Evolutionary conservation across 2,888 invertebrate species (phyloP).

Genomic region (Bedellia somnulentella): DNA sequence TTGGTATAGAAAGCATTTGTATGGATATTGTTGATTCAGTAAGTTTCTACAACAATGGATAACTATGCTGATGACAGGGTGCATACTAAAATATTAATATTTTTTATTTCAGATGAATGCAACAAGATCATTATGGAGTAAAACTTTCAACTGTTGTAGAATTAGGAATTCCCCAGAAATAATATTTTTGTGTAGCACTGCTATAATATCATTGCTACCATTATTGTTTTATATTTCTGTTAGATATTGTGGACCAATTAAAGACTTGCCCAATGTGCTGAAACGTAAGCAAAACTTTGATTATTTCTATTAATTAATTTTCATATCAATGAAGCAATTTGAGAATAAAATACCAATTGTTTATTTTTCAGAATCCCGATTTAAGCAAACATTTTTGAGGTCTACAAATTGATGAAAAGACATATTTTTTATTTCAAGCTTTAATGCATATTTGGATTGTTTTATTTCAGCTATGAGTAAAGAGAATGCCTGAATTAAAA

Average conservation of each 20-base stretch:
- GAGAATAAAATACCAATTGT: background rate
- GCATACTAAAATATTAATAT: background rate
- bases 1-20: conserved; percentile 63
- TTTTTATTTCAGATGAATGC: conserved; percentile 61
- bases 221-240: conserved; percentile 59
- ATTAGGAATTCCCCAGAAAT: conserved; percentile 57
- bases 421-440: too few species aligned
- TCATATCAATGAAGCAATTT: background rate
- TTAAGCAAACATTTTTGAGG: conserved; percentile 38
- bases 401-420: conserved; percentile 17
- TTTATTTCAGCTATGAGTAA: too few species aligned
- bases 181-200: conserved; percentile 55
- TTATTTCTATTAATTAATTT: background rate
- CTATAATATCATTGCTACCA: conserved; percentile 51
- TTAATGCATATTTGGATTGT: background rate
- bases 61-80: too few species aligned
- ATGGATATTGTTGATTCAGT: conserved; percentile 71
- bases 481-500: too few species aligned
- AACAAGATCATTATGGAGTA: conserved; percentile 66
- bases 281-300: conserved; percentile 42
- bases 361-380: conserved; percentile 43
- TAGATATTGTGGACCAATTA: conserved; percentile 49
- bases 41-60: too few species aligned
- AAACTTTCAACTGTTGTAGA: conserved; percentile 56
- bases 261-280: conserved; percentile 43